Base-by-base conservation (phyloP, 2,797 vertebrate species). In the Pseudocheirus occidentalis region DNA sequence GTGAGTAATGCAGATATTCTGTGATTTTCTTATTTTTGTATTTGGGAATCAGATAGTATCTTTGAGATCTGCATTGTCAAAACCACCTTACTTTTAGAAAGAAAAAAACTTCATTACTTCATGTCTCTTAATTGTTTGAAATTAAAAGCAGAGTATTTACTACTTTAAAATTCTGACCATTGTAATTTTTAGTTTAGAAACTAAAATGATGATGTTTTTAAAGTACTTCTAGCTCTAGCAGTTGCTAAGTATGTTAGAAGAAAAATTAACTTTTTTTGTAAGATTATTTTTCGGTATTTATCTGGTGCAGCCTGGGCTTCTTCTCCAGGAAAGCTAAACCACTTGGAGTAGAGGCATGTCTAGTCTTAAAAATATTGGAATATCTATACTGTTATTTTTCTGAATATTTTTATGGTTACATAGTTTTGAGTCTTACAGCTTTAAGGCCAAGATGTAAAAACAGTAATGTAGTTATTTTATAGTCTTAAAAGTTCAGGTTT, bases 201-300 rank as follows among this genome's bases (percentile, higher is more conserved):
- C 13, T 95, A 73, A 97, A 92, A 87, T 95, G 56, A 34, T 95
- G 93, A 94, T 96, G 93, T 89, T 93, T 94, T 93, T 55, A 93
- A 96, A 92, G 90, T 95, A 50, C 58, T 97, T 96, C 92, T 94
- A 28, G 95, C 92, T 95, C 59, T 94, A 59, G 94, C 57, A 73
- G 96, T 2, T 96, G 56, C 50, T 97, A 94, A 97, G 91, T 94
- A 92, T 0, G 57, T 93, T 94, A 95, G 93, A 94, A 94, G 94
- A 40, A 91, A 62, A 95, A 59, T 95, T 96, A 96, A 93, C 95
- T 52, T 95, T 97, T 95, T 95, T 96, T 91, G 56, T 95, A 92
- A 93, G 31, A 90, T 97, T 97, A 95, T 97, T 97, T 95, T 96
- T 95, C 87, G 94, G 53, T 95, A 87, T 90, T 94, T 97, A 93